Evolutionary conservation across 2,888 invertebrate genomes (phyloP).

Genomic region (Meteorus colon): DNA sequence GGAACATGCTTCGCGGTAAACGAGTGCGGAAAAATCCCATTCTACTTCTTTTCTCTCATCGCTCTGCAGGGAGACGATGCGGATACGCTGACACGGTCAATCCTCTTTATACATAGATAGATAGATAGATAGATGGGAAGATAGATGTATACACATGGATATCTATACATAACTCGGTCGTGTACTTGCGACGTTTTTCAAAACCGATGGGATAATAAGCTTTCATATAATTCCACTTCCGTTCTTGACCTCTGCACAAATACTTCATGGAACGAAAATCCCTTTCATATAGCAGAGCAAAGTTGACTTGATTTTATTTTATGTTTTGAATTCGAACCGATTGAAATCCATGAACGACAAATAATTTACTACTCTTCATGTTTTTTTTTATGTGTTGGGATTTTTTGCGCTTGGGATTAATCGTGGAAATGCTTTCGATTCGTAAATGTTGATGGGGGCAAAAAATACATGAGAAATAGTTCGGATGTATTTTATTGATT

Average conservation of each 20-base stretch:
- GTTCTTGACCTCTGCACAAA: not conserved
- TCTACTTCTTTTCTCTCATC: slow-evolving; percentile 33
- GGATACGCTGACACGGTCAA: slow-evolving; percentile 56
- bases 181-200: not conserved
- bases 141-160: not conserved
- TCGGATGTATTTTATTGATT: no score
- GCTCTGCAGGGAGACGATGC: slow-evolving; percentile 46
- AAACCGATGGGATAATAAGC: slow-evolving; percentile 30
- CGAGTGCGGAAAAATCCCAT: slow-evolving; percentile 38
- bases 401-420: no score
- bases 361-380: not conserved
- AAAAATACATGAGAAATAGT: no score
- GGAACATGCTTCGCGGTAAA: slow-evolving; percentile 34
- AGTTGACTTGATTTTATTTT: not conserved
- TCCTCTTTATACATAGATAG: slow-evolving; percentile 38
- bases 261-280: not conserved
- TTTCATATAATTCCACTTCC: slow-evolving; percentile 10
- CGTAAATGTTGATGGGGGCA: no score
- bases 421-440: no score
- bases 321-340: not conserved
- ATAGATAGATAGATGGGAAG: not conserved
- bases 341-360: not conserved
- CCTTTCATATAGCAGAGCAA: not conserved
- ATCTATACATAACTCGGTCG: slow-evolving; percentile 2
- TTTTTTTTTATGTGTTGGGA: not conserved